Evolutionary conservation across 2,888 invertebrate genomes (phyloP).

Genomic region (Caenorhabditis sp.): DNA sequence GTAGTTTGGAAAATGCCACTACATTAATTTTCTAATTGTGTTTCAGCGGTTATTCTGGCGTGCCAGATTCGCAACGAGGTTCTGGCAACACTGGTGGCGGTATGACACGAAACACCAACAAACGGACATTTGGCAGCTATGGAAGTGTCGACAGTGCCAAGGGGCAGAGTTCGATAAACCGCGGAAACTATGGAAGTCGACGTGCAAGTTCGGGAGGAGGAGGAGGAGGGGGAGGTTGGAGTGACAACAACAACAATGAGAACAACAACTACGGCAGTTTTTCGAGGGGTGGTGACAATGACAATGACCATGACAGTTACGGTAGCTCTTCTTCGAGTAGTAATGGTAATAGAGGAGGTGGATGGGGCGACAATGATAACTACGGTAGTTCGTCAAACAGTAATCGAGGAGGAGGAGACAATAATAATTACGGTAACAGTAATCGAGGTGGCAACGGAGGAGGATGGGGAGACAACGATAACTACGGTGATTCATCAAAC

Average conservation of each 20-base stretch:
- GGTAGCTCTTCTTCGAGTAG: background rate
- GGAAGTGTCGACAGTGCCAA: constrained; percentile 31
- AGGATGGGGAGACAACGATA: constrained; percentile 13
- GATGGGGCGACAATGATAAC: constrained; percentile 1
- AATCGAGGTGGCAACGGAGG: background rate
- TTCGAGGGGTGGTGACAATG: constrained; percentile 11
- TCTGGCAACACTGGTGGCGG: constrained; percentile 23
- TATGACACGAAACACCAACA: constrained; percentile 28
- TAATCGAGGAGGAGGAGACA: constrained; percentile 14
- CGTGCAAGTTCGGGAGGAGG: constrained; percentile 11
- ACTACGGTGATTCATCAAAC: background rate
- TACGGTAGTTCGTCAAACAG: background rate
- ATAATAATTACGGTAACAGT: background rate
- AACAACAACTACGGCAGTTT: background rate
- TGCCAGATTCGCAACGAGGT: constrained; percentile 27
- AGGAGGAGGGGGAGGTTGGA: constrained; percentile 11
- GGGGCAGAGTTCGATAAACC: constrained; percentile 20
- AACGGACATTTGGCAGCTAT: constrained; percentile 36
- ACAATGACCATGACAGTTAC: constrained; percentile 8
- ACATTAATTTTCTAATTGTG: background rate
- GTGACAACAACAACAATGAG: background rate
- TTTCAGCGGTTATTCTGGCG: constrained; percentile 31
- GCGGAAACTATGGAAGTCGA: constrained; percentile 13
- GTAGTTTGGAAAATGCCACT: background rate
- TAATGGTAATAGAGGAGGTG: constrained; percentile 6